Conservation (phyloP, 2,888 invertebrate species). For the Nasonia oneida region DNA sequence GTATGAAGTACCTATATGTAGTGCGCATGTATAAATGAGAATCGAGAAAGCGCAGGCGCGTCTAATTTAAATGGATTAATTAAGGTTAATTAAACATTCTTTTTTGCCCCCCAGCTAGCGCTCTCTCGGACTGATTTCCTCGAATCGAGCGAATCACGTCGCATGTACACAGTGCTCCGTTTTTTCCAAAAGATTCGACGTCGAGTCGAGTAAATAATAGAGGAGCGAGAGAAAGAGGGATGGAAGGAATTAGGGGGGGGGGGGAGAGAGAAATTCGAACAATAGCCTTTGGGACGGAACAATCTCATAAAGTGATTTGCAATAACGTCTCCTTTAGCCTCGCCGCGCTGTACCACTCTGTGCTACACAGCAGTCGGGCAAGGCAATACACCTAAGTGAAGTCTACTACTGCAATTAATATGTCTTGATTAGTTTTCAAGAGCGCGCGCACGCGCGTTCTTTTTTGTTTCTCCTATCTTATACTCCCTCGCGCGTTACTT, state of each 20-base stretch:
- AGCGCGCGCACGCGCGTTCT: slow-evolving; percentile 41
- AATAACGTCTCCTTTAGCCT: slow-evolving; percentile 71
- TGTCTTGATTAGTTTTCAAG: slow-evolving; percentile 75
- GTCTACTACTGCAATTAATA: slow-evolving; percentile 75
- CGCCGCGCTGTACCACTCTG: slow-evolving; percentile 62
- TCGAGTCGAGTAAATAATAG: slow-evolving; percentile 51
- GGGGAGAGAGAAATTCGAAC: slow-evolving; percentile 52
- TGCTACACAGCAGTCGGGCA: slow-evolving; percentile 43
- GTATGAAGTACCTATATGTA: slow-evolving; percentile 57
- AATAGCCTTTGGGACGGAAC: slow-evolving; percentile 61
- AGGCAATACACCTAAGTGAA: slow-evolving; percentile 72
- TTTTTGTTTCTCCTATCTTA: slow-evolving; percentile 66
- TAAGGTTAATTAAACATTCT: slow-evolving; percentile 66
- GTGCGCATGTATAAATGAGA: slow-evolving; percentile 14
- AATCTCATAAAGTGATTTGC: slow-evolving; percentile 74
- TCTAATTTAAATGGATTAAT: slow-evolving; percentile 69
- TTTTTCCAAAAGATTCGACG: not conserved
- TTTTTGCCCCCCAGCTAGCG: slow-evolving; percentile 3
- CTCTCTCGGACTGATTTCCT: slow-evolving; percentile 16
- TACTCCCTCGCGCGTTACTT: slow-evolving; percentile 41
- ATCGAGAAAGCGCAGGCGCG: slow-evolving; percentile 35
- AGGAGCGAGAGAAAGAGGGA: not conserved
- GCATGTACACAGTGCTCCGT: not conserved
- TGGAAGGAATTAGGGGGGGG: not conserved
- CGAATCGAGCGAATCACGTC: slow-evolving; percentile 33